Conservation (phyloP, 2,888 invertebrate species). For the Catocala sponsa region DNA sequence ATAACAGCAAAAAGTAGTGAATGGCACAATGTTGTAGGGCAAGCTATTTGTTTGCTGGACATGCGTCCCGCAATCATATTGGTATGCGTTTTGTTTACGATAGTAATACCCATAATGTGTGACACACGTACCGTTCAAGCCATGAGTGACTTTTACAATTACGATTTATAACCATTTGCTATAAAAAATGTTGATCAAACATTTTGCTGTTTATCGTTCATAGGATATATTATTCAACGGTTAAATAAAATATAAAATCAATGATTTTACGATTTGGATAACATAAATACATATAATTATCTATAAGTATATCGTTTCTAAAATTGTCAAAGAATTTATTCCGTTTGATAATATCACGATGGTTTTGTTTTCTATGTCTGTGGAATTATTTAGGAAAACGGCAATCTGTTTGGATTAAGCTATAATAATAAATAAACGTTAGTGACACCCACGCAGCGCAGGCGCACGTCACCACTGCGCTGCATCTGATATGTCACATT, state of each 20-base stretch:
- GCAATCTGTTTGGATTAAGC: slow-evolving; percentile 31
- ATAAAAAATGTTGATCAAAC: slow-evolving; percentile 1
- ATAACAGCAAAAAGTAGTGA: slow-evolving; percentile 83
- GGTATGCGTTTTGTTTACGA: slow-evolving; percentile 69
- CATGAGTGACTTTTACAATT: slow-evolving; percentile 32
- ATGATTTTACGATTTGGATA: too few species aligned
- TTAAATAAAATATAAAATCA: not conserved
- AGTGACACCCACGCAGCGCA: slow-evolving; percentile 21
- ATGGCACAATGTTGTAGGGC: slow-evolving; percentile 80
- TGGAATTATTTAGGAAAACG: slow-evolving; percentile 21
- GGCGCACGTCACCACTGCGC: slow-evolving; percentile 22
- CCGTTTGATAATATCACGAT: not conserved
- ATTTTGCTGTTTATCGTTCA: slow-evolving; percentile 1
- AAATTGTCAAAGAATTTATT: too few species aligned
- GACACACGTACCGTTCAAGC: slow-evolving; percentile 37
- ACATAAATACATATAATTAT: not conserved
- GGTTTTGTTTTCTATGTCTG: not conserved
- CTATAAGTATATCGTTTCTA: not conserved
- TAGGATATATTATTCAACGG: slow-evolving; percentile 2
- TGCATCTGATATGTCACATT: slow-evolving; percentile 37
- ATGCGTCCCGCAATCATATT: slow-evolving; percentile 61
- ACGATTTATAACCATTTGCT: slow-evolving; percentile 11
- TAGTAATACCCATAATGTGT: slow-evolving; percentile 33
- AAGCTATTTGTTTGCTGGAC: slow-evolving; percentile 73
- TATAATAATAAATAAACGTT: slow-evolving; percentile 30